Conservation (phyloP, 2,888 invertebrate genomes). For the Galeruca laticollis region DNA sequence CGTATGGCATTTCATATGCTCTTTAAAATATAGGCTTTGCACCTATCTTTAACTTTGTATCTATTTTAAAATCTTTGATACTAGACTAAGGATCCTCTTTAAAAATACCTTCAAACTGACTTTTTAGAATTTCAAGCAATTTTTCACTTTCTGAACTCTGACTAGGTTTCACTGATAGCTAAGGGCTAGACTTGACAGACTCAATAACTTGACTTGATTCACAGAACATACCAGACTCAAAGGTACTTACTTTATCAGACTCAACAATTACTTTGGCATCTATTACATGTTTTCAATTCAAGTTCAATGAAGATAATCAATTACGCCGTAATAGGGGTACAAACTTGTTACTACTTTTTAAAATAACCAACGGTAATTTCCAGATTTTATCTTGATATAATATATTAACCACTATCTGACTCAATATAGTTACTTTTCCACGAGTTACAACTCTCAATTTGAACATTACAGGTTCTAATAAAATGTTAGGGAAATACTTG, state of each 20-base stretch:
- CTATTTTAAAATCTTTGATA: constrained; percentile 21
- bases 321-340: constrained; percentile 16
- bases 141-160: neutral
- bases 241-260: too few relatives aligned
- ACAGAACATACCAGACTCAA: too few relatives aligned
- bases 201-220: too few relatives aligned
- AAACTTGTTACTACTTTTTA: constrained; percentile 2
- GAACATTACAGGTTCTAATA: neutral
- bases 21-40: constrained; percentile 16
- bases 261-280: too few relatives aligned
- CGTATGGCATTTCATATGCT: too few relatives aligned
- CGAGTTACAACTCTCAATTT: too few relatives aligned
- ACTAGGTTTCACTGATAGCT: neutral
- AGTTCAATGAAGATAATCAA: constrained; percentile 6
- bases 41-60: constrained; percentile 20
- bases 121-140: neutral
- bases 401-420: neutral
- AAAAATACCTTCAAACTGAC: constrained; percentile 7
- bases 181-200: too few relatives aligned
- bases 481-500: neutral
- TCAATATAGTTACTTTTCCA: neutral
- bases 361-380: neutral
- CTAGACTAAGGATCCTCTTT: constrained; percentile 4
- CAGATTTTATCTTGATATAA: neutral
- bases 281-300: too few relatives aligned